Evolutionary conservation across 2,113 vertebrate genomes (phyloP).

Genomic region (Paracanthobrama guichenoti): DNA sequence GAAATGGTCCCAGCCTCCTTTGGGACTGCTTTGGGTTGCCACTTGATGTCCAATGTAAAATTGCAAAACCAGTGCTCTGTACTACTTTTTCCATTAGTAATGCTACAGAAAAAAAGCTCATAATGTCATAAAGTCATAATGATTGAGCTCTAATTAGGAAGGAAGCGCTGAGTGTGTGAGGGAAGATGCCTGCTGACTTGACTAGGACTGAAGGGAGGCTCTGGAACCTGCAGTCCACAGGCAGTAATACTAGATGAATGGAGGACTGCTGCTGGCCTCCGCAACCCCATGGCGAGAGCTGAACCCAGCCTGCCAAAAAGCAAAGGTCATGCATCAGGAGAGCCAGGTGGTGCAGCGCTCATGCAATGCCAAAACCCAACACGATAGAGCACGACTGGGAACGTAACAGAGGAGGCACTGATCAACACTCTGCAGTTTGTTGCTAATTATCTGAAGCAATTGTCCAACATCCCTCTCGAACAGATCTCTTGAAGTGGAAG

Average conservation of each 20-base stretch:
- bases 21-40: background rate
- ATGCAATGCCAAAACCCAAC: constrained; percentile 10
- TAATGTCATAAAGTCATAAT: constrained; percentile 29
- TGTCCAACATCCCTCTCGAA: constrained; percentile 26
- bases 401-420: background rate
- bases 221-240: constrained; percentile 42
- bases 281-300: constrained; percentile 31
- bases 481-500: constrained; percentile 3
- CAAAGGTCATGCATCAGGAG: constrained; percentile 52
- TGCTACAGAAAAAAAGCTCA: background rate
- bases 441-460: constrained; percentile 24
- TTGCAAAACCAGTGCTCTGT: background rate
- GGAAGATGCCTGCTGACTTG: constrained; percentile 36
- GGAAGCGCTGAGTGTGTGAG: constrained; percentile 8
- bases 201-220: constrained; percentile 36
- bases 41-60: constrained; percentile 1
- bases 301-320: constrained; percentile 46
- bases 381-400: background rate
- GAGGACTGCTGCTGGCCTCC: constrained; percentile 39
- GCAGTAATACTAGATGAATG: constrained; percentile 57
- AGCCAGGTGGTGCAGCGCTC: constrained; percentile 32
- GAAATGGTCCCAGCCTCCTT: background rate
- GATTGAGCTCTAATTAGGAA: constrained; percentile 41
- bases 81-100: background rate
- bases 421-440: constrained; percentile 23